A percentile compares a stretch with the other conserved stretches of the same genome.
Evolutionary conservation across 2,113 vertebrate species (phyloP).

Genomic region (Nesogale talazaci): DNA sequence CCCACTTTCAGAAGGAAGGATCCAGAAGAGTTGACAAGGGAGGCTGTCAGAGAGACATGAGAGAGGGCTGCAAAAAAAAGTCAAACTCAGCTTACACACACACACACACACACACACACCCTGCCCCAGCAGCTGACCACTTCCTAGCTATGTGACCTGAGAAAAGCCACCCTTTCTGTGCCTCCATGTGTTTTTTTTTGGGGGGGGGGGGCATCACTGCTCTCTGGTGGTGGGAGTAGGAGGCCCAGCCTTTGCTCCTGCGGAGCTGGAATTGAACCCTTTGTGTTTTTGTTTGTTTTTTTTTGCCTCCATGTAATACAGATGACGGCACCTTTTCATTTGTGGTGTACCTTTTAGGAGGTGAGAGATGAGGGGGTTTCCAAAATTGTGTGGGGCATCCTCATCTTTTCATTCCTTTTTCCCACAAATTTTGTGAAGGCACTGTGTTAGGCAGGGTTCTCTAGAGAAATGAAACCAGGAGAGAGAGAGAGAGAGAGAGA

Average conservation of each 20-base stretch:
- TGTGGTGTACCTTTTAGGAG: background rate
- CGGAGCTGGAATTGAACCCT: too few species aligned
- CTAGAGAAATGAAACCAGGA: background rate
- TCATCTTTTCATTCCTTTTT: too few species aligned
- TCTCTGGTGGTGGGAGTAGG: too few species aligned
- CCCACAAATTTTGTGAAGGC: too few species aligned
- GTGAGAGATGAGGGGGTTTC: background rate
- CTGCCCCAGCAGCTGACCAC: background rate
- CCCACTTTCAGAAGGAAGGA: background rate
- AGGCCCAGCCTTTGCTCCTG: too few species aligned
- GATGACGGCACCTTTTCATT: too few species aligned
- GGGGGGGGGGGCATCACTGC: too few species aligned
- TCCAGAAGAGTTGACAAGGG: background rate
- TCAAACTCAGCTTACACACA: background rate
- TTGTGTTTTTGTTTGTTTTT: too few species aligned
- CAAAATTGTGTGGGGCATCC: too few species aligned
- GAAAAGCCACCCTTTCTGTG: background rate
- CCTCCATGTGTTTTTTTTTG: too few species aligned
- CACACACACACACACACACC: too few species aligned
- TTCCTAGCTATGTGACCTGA: background rate
- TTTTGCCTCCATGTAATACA: background rate
- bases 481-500: too few species aligned
- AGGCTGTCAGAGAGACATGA: background rate
- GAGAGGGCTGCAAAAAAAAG: background rate
- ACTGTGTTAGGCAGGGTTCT: background rate